Base-by-base conservation (phyloP, 2,797 vertebrate species). In the Falco naumanni region DNA sequence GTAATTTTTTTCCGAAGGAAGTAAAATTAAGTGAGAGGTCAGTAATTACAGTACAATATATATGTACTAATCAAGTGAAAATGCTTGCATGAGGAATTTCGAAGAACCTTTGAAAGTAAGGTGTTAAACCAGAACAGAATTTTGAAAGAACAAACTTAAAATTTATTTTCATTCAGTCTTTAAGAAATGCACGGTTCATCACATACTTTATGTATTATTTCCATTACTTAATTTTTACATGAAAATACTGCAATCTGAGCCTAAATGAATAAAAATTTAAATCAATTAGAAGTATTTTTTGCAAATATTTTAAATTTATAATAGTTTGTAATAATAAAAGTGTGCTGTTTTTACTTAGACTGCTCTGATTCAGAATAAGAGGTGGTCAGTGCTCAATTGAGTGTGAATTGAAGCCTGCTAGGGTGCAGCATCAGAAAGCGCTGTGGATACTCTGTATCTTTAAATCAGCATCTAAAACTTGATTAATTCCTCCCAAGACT, bases 11-110 rank as follows among this genome's bases (percentile, higher is more conserved):
- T 29, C 70, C 59, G 5, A 59, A 71, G 78, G 33, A 84, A 89
- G 64, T n/a, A 61, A 93, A 95, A 93, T 91, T 92, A 93, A 91
- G 41, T 54, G 41, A 74, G 22, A 81, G 50, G 25, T 92, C 70
- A 87, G 50, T 93, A 94, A 80, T 74, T 88, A 59, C 39, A 86
- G 84, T 82, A 80, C 47, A 91, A 56, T 63, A 48, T 77, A 59
- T 75, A 41, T 47, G 56, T 77, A 63, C 47, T 93, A 91, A 94
- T 94, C 50, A 84, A 82, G 31, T 90, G n/a, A 28, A 95, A 95
- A 89, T 72, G 20, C 59, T 63, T 87, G 54, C 14, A 14, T 57
- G 78, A n/a, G 43, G 43, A 69, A 41, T 92, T 95, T 19, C n/a
- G 76, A 89, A 91, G 37, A 93, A 56, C 31, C 20, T 92, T 74